Percentiles rank a stretch among this genome's conserved stretches.
Evolutionary conservation across 2,888 invertebrate genomes (phyloP).

Genomic region (Tachina lurida): DNA sequence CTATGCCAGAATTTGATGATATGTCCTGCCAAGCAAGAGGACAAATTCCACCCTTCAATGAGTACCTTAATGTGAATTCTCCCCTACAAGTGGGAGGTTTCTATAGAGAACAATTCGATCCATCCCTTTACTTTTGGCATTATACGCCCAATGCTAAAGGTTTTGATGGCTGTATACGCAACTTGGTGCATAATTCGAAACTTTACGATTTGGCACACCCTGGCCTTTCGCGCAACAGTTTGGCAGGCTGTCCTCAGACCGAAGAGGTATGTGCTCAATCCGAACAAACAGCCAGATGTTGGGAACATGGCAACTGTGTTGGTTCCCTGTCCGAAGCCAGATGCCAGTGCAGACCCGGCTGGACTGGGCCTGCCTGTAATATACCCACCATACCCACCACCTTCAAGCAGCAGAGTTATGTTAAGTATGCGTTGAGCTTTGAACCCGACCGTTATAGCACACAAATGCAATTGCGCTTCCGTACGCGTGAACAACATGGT

Average conservation of each 20-base stretch:
- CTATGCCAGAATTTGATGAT: slow-evolving; percentile 94
- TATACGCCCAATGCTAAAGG: slow-evolving; percentile 94
- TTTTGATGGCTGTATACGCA: slow-evolving; percentile 98
- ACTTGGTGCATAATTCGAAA: slow-evolving; percentile 97
- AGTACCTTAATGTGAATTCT: slow-evolving; percentile 97
- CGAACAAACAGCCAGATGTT: slow-evolving; percentile 92
- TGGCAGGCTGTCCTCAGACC: slow-evolving; percentile 95
- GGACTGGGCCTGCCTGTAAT: slow-evolving; percentile 95
- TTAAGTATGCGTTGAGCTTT: slow-evolving; percentile 97
- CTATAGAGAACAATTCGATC: slow-evolving; percentile 94
- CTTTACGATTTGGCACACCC: slow-evolving; percentile 97
- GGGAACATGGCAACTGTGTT: slow-evolving; percentile 97
- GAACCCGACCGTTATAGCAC: slow-evolving; percentile 96
- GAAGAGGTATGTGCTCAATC: slow-evolving; percentile 95
- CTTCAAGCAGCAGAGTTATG: slow-evolving; percentile 96
- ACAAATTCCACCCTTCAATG: slow-evolving; percentile 96
- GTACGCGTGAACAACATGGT: slow-evolving; percentile 96
- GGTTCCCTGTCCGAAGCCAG: slow-evolving; percentile 94
- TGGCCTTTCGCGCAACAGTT: slow-evolving; percentile 92
- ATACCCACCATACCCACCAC: slow-evolving; percentile 94
- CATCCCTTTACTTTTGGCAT: slow-evolving; percentile 94
- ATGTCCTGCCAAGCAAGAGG: slow-evolving; percentile 95
- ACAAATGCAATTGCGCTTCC: slow-evolving; percentile 95
- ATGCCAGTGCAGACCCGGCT: slow-evolving; percentile 98
- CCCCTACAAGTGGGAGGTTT: slow-evolving; percentile 97